phyloP scores from a whole-genome alignment of 2,797 vertebrate species.

The Tangara arthus region DNA sequence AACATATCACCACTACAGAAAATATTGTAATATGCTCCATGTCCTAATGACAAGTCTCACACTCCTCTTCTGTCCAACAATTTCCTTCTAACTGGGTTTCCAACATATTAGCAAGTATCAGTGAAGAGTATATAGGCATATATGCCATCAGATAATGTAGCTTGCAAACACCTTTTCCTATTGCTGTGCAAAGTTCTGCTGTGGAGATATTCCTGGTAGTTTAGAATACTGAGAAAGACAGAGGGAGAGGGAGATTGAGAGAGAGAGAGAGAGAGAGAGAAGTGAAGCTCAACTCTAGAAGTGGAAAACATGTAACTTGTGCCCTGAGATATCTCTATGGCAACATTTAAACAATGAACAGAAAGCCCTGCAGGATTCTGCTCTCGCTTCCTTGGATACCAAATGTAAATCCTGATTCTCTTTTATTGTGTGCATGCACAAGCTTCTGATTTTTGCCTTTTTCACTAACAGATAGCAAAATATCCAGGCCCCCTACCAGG shows the following conservation, averaged over 20 bases:
- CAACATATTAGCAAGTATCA: conserved; percentile 1
- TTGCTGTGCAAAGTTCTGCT: neutral
- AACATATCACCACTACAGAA: conserved; percentile 70
- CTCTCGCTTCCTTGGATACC: conserved; percentile 62
- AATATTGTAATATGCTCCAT: conserved; percentile 56
- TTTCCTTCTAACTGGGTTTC: conserved; percentile 37
- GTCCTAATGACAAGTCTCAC: conserved; percentile 47
- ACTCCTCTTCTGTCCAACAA: conserved; percentile 25
- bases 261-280: neutral
- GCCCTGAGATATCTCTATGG: conserved; percentile 73
- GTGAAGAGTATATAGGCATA: neutral
- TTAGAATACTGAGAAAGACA: neutral
- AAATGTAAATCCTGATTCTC: conserved; percentile 49
- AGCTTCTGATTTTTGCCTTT: conserved; percentile 27
- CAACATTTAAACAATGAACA: conserved; percentile 78
- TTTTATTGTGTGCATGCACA: neutral
- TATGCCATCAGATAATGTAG: rapidly evolving
- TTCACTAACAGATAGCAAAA: neutral
- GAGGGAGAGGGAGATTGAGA: neutral
- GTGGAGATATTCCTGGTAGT: neutral
- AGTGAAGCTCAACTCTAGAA: conserved; percentile 46
- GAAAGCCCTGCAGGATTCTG: conserved; percentile 68
- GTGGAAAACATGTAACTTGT: conserved; percentile 70
- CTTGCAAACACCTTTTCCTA: neutral
- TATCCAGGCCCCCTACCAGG: neutral